phyloP scores from a whole-genome alignment of 1,140 invertebrate genomes.

The Megathymus violae region DNA sequence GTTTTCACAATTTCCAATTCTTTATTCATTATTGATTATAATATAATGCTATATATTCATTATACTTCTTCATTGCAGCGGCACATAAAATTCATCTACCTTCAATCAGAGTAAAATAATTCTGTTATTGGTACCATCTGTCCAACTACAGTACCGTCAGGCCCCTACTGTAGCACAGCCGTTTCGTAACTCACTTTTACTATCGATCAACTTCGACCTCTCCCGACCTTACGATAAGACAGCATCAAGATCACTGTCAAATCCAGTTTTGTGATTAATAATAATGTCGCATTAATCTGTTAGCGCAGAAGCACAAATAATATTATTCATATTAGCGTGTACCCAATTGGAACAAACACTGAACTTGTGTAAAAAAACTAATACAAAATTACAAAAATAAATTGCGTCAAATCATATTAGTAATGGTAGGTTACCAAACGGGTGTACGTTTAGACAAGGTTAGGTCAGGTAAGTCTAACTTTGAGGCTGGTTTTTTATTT shows the following conservation, averaged over 20 bases:
- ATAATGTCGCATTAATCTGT: not conserved
- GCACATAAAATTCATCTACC: no score
- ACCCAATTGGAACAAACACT: not conserved
- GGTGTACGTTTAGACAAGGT: not conserved
- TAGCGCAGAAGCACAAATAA: conserved; percentile 4
- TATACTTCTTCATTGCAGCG: no score
- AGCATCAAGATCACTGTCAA: conserved; percentile 23
- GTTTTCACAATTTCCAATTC: no score
- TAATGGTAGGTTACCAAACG: not conserved
- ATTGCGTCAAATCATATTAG: not conserved
- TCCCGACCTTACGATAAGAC: conserved; percentile 4
- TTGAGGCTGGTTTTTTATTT: not conserved
- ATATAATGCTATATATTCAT: no score
- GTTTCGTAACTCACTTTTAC: not conserved
- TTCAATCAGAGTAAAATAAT: no score
- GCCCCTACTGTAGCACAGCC: no score
- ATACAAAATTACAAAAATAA: not conserved
- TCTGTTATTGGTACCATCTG: no score
- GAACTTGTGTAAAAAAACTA: not conserved
- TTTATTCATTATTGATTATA: no score
- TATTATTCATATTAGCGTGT: no score
- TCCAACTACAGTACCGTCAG: no score
- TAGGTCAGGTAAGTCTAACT: not conserved
- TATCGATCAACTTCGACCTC: conserved; percentile 13
- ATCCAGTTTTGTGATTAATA: not conserved